Percentiles rank a stretch among this genome's conserved stretches.
Conservation (phyloP, 1,140 invertebrate genomes). For the Glossosoma conforme region DNA sequence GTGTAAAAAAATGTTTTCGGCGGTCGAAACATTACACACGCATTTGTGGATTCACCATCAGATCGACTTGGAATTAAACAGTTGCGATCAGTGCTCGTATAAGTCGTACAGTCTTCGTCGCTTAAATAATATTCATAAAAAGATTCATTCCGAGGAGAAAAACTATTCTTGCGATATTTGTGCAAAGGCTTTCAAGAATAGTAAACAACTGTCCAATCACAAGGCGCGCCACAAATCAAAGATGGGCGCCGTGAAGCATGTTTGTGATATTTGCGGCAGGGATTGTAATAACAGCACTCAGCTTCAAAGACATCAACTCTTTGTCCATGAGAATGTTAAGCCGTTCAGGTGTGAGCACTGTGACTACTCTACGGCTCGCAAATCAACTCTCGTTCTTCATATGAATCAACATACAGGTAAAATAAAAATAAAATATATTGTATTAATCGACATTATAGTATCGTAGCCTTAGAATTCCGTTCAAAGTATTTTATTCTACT, state of each 20-base stretch:
- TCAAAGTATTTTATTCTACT: too few species aligned
- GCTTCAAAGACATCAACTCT: constrained; percentile 57
- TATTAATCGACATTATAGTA: too few species aligned
- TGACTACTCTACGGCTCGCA: constrained; percentile 60
- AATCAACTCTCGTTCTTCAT: constrained; percentile 64
- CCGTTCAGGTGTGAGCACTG: constrained; percentile 69
- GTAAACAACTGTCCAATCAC: constrained; percentile 67
- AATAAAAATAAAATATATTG: too few species aligned
- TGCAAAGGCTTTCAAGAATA: constrained; percentile 71
- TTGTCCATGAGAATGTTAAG: constrained; percentile 63
- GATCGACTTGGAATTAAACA: constrained; percentile 71
- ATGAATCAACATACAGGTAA: constrained; percentile 66
- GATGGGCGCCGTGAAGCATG: constrained; percentile 31
- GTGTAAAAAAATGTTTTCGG: constrained; percentile 51
- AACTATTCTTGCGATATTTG: constrained; percentile 61
- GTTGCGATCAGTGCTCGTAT: constrained; percentile 60
- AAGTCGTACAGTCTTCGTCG: constrained; percentile 60
- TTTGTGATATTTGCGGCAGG: constrained; percentile 59
- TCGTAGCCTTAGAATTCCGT: too few species aligned
- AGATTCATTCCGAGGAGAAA: constrained; percentile 61
- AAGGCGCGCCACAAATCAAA: constrained; percentile 54
- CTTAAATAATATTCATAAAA: constrained; percentile 62
- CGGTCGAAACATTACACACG: constrained; percentile 60
- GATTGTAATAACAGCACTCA: constrained; percentile 55
- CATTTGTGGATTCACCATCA: constrained; percentile 73